phyloP scores from a whole-genome alignment of 2,888 invertebrate genomes.

The Agriopis marginaria region DNA sequence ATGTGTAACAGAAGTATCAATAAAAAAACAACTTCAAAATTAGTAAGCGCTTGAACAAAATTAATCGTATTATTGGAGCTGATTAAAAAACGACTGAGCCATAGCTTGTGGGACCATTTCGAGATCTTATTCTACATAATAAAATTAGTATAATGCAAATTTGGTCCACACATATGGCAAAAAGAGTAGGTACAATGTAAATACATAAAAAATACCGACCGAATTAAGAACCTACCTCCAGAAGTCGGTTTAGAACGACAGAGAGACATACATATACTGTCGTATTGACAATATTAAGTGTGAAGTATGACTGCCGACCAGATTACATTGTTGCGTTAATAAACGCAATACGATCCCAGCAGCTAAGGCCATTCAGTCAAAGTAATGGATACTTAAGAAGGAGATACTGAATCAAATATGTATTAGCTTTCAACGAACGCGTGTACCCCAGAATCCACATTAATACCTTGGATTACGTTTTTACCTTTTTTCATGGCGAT shows the following conservation, averaged over 20 bases:
- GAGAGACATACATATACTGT: not conserved
- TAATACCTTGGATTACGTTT: constrained; percentile 80
- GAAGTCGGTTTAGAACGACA: not conserved
- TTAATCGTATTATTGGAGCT: no score
- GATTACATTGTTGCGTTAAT: constrained; percentile 27
- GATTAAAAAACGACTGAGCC: no score
- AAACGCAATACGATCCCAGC: constrained; percentile 32
- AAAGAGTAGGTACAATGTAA: no score
- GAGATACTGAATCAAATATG: constrained; percentile 43
- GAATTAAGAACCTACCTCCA: no score
- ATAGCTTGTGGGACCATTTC: no score
- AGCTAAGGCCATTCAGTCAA: constrained; percentile 36
- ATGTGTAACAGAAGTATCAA: not conserved
- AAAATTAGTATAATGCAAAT: no score
- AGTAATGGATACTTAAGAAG: constrained; percentile 40
- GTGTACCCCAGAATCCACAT: constrained; percentile 70
- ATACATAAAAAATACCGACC: no score
- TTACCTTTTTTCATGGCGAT: constrained; percentile 80
- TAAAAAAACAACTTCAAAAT: no score
- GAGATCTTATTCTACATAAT: no score
- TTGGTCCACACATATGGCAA: no score
- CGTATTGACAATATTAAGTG: not conserved
- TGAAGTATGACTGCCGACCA: constrained; percentile 7
- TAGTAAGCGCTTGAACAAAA: no score
- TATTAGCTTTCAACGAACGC: constrained; percentile 61